Conservation (phyloP, 2,888 invertebrate species). For the Labia minor region DNA sequence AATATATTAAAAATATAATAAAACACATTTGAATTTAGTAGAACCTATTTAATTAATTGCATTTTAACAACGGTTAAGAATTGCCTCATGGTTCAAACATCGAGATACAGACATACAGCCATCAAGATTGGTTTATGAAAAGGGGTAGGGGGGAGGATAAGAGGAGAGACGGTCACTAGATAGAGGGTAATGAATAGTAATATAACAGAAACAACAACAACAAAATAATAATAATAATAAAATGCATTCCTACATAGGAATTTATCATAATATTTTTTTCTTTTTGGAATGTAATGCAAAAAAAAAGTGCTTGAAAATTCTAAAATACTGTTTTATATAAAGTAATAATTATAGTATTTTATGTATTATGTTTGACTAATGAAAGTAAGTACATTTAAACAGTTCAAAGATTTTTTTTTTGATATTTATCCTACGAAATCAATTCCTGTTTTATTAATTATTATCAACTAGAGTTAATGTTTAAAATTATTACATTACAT, state of each 20-base stretch:
- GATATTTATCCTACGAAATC: no score
- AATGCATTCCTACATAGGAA: background rate
- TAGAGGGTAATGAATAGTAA: no score
- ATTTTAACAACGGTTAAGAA: background rate
- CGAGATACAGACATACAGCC: background rate
- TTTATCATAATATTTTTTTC: background rate
- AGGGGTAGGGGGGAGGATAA: no score
- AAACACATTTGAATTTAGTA: background rate
- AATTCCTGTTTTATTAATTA: background rate
- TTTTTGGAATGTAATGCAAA: background rate
- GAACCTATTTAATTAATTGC: background rate
- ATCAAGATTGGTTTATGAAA: no score
- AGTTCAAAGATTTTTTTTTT: background rate
- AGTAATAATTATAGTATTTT: background rate
- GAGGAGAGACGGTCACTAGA: no score
- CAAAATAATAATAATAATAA: background rate
- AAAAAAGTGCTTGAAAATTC: background rate
- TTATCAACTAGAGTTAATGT: no score
- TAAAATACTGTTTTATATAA: background rate
- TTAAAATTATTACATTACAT: background rate
- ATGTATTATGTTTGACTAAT: background rate
- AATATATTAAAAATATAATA: background rate
- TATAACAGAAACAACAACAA: no score
- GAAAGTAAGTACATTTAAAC: background rate
- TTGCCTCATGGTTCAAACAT: background rate